Evolutionary conservation across 2,797 vertebrate species (phyloP), one percentile per base, ranked within the genome.

Genomic region (Microtus agrestis): DNA sequence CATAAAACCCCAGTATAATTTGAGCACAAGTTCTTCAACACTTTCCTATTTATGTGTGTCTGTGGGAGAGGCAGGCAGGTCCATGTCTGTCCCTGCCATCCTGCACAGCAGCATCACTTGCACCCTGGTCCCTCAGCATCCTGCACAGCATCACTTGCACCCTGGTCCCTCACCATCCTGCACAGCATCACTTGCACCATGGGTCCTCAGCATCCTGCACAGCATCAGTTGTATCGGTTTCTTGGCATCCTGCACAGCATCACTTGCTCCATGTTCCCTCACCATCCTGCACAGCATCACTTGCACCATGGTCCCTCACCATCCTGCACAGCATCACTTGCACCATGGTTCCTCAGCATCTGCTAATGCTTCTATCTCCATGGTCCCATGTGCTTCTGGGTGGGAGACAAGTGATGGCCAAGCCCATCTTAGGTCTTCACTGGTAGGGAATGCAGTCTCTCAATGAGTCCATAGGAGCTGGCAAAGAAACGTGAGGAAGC

Each of bases 371-470:
- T 91, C 40, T 82, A 56, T 51, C 6, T 94, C 29, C 59, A 19
- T 2, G 0, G 51, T 61, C 61, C 23, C 11, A 14, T 51, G 6
- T 6, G 51, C 12, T 71, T 77, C 34, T 37, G 23, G 23, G 46
- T 17, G n/a, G 27, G 14, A 40, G 23, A 29, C 25, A 23, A 31
- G 11, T 4, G 0, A 31, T 65, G 27, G 34, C 43, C 27, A 51
- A 46, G 51, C 12, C 15, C 1, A 5, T 56, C 15, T 27, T 0
- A 0, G 17, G 54, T 77, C 76, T n/a, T 13, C 46, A n/a, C 3
- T 78, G 74, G 91, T 46, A 43, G 77, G 56, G 0, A 46, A 2
- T 31, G 27, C 13, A 29, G 46, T 43, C 23, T 17, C 10, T 81
- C n/a, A 29, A 17, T n/a, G 86, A 77, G 78, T 34, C 79, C 29